Evolutionary conservation across 2,888 invertebrate genomes (phyloP).

Genomic region (Mythimna lalbum): DNA sequence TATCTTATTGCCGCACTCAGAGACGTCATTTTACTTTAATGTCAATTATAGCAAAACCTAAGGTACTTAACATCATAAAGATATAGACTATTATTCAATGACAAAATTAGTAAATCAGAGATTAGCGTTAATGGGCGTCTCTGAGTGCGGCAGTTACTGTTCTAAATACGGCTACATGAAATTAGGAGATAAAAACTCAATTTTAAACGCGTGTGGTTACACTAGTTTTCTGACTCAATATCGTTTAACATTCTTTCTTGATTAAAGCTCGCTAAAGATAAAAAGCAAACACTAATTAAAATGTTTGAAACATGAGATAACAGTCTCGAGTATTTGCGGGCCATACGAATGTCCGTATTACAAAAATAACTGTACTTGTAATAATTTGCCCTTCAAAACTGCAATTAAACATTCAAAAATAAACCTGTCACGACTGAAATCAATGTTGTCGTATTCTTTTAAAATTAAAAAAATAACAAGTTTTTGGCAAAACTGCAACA

Average conservation of each 20-base stretch:
- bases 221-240: constrained; percentile 26
- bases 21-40: no score
- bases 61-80: no score
- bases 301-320: constrained; percentile 47
- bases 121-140: no score
- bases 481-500: constrained; percentile 53
- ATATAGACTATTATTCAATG: no score
- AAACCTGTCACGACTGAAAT: constrained; percentile 27
- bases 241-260: constrained; percentile 39
- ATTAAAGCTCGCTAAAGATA: constrained; percentile 35
- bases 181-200: constrained; percentile 13
- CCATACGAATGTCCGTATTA: neutral
- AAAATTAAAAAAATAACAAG: constrained; percentile 27
- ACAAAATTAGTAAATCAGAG: no score
- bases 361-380: constrained; percentile 35
- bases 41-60: no score
- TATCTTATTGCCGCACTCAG: no score
- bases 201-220: constrained; percentile 12
- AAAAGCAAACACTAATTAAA: constrained; percentile 42
- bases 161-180: constrained; percentile 11
- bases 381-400: constrained; percentile 43
- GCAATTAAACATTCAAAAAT: constrained; percentile 25
- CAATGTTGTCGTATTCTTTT: constrained; percentile 16
- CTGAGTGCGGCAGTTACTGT: no score
- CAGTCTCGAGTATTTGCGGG: constrained; percentile 10